These are phyloP conservation scores for Microhierax caerulescens DNA, from an alignment of 2,797 vertebrate species.

Conservation along the genomic window DNA sequence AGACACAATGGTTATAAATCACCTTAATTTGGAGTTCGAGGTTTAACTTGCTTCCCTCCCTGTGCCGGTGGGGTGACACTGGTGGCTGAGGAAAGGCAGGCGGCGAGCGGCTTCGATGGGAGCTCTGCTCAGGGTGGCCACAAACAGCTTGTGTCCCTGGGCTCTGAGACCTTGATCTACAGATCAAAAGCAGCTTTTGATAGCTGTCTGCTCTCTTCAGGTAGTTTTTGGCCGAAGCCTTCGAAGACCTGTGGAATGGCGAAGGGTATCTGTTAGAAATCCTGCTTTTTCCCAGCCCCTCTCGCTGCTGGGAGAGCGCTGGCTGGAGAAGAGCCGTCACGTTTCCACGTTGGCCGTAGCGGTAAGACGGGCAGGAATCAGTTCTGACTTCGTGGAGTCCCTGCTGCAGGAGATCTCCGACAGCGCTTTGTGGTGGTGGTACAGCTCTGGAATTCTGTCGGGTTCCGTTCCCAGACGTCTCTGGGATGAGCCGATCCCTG, in stretches of 20 bases:
- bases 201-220: neutral
- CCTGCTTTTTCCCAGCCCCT: neutral
- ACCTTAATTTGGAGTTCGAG: neutral
- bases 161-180: neutral
- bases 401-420: neutral
- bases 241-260: neutral
- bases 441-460: neutral
- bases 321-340: neutral
- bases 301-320: neutral
- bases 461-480: neutral
- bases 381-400: neutral
- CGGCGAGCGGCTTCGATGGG: neutral
- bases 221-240: neutral
- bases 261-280: no score
- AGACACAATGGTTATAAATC: neutral
- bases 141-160: fast-evolving
- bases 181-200: neutral
- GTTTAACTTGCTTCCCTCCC: neutral
- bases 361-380: neutral
- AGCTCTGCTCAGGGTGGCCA: neutral
- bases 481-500: neutral
- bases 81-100: neutral
- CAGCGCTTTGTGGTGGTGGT: neutral
- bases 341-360: neutral
- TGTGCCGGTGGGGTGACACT: neutral